Evolutionary conservation across 2,888 invertebrate genomes (phyloP).

Genomic region (Caenorhabditis afra): DNA sequence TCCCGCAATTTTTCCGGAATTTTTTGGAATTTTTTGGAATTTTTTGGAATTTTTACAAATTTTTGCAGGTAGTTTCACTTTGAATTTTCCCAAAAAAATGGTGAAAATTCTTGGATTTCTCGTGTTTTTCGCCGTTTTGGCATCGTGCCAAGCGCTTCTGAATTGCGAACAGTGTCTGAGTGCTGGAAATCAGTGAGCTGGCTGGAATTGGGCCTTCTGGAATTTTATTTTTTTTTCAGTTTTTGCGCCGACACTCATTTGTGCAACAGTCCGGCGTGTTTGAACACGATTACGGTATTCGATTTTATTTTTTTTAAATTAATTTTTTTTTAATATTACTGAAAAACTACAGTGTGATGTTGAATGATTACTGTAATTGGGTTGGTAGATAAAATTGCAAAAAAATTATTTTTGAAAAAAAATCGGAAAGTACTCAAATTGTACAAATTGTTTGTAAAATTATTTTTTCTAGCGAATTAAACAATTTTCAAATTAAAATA

Average conservation of each 20-base stretch:
- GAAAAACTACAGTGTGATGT: too few relatives aligned
- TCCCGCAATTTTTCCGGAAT: not conserved
- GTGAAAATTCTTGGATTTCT: constrained; percentile 1
- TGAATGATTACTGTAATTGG: too few relatives aligned
- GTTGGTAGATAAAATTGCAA: too few relatives aligned
- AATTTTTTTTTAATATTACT: constrained; percentile 8
- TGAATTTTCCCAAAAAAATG: constrained; percentile 7
- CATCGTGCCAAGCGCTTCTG: constrained; percentile 7
- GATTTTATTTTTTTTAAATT: not conserved
- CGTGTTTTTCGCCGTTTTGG: not conserved
- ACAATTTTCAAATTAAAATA: too few relatives aligned
- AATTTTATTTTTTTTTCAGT: constrained; percentile 7
- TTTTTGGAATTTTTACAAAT: too few relatives aligned
- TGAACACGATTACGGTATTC: constrained; percentile 55
- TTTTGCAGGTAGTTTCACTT: too few relatives aligned
- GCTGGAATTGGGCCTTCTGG: too few relatives aligned
- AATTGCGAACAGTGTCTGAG: constrained; percentile 35
- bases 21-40: not conserved
- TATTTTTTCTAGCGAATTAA: too few relatives aligned
- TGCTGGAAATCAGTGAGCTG: constrained; percentile 35
- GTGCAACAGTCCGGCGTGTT: constrained; percentile 43
- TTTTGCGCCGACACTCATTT: constrained; percentile 51
- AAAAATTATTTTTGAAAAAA: too few relatives aligned
- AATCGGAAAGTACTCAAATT: too few relatives aligned
- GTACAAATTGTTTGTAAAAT: too few relatives aligned